Evolutionary conservation across 2,888 invertebrate species (phyloP).

Genomic region (Hypena proboscidalis): DNA sequence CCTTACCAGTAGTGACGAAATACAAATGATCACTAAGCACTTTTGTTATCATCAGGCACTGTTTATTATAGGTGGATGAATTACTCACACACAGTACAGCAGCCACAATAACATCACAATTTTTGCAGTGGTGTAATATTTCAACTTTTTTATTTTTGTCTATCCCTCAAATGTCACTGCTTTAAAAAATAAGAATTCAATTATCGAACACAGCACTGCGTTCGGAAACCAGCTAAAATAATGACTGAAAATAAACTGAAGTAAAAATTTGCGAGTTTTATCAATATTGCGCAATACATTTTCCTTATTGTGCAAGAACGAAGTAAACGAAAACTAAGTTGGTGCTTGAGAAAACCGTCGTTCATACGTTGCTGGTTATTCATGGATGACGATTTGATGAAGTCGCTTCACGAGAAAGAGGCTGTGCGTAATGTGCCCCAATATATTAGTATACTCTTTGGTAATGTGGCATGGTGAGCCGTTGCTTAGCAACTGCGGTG

Average conservation of each 20-base stretch:
- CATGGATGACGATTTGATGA: conserved; percentile 18
- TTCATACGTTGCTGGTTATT: conserved; percentile 4
- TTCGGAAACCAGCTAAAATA: no score
- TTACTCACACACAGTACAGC: no score
- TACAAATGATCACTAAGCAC: neutral
- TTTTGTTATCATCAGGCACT: neutral
- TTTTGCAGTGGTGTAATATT: conserved; percentile 1
- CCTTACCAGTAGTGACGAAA: no score
- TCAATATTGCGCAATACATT: conserved; percentile 35
- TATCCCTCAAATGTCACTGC: neutral
- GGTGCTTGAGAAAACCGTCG: neutral
- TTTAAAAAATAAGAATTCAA: neutral
- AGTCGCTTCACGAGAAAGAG: neutral
- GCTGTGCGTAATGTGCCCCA: no score
- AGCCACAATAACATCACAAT: conserved; percentile 5
- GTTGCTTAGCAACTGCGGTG: conserved; percentile 29
- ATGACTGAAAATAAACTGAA: neutral
- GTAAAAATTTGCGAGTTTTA: neutral
- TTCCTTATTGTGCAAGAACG: conserved; percentile 35
- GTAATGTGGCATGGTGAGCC: conserved; percentile 1
- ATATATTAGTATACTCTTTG: no score
- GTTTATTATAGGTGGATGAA: neutral
- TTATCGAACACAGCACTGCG: no score
- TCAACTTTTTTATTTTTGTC: no score
- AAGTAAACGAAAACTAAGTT: neutral